phyloP scores from a whole-genome alignment of 2,888 invertebrate genomes.

The Himalopsyche kuldschensis region DNA sequence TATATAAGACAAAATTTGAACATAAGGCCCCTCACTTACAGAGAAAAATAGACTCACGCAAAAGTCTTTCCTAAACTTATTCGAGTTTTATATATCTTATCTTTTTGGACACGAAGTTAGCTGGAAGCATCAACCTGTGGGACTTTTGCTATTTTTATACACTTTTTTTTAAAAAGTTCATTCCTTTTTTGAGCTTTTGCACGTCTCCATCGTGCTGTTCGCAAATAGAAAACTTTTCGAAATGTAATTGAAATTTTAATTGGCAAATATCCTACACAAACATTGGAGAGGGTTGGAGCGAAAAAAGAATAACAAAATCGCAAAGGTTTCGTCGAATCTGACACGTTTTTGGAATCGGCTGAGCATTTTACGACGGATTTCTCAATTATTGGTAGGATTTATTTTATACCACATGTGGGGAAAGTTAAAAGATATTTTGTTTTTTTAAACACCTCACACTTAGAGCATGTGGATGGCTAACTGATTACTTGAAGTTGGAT shows the following conservation, averaged over 20 bases:
- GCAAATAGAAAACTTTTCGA: neutral
- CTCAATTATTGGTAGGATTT: neutral
- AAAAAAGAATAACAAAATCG: neutral
- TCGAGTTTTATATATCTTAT: neutral
- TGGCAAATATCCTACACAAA: conserved; percentile 9
- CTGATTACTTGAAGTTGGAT: too few species aligned
- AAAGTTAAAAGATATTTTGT: too few species aligned
- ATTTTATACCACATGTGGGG: neutral
- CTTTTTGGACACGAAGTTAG: neutral
- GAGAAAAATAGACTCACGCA: too few species aligned
- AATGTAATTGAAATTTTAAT: conserved; percentile 35
- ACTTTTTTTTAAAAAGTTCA: neutral
- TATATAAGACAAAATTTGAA: too few species aligned
- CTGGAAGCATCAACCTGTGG: neutral
- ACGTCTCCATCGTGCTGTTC: neutral
- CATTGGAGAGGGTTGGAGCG: neutral
- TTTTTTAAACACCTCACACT: too few species aligned
- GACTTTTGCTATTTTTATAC: neutral
- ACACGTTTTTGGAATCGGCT: neutral
- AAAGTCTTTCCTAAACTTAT: too few species aligned
- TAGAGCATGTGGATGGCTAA: too few species aligned
- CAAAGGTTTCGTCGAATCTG: neutral
- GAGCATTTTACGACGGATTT: neutral
- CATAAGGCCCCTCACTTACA: too few species aligned
- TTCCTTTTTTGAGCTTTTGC: neutral